Evolutionary conservation across 2,113 vertebrate species (phyloP), one percentile per base, ranked within the genome.

Genomic region (Cacatua alba): DNA sequence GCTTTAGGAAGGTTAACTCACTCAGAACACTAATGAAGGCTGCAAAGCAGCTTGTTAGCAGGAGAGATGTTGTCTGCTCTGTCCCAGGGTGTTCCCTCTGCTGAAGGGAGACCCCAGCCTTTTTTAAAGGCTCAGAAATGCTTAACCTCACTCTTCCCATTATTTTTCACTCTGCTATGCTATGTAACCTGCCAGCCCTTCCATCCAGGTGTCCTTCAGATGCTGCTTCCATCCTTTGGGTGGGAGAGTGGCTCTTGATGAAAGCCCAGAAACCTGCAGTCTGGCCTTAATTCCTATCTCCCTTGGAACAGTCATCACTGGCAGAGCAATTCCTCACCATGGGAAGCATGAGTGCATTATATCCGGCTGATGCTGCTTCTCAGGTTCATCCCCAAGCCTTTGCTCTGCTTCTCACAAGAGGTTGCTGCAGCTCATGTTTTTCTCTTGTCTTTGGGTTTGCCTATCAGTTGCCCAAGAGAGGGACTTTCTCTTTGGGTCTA

Each of bases 301-400:
- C 33, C 46, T 44, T 41, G 24, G 24, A 49, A 13, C 8, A 11
- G 33, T 96, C 3, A 0, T 37, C 53, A n/a, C 7, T 2, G 9
- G 19, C 63, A 57, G 26, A 82, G 55, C 24, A n/a, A 26, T 26
- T 59, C 57, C 25, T 76, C 14, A 10, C n/a, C 49, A 24, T 1
- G 15, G 24, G 18, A 33, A 57, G 35, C 1, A 0, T 21, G n/a
- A 43, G 25, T 0, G 0, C 9, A 2, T n/a, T 49, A 37, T 77
- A 44, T n/a, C 28, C 28, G 31, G 69, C 48, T 52, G 46, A 55
- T 31, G 9, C 4, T 39, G 23, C 65, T 62, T 68, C 75, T 49
- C 8, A n/a, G 46, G 33, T 59, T 83, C 48, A 18, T 65, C 18
- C 24, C 41, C 10, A 21, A 83, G 64, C 46, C 83, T 59, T 74